Conservation (phyloP, 1,140 invertebrate species). For the Monomorium pharaonis region DNA sequence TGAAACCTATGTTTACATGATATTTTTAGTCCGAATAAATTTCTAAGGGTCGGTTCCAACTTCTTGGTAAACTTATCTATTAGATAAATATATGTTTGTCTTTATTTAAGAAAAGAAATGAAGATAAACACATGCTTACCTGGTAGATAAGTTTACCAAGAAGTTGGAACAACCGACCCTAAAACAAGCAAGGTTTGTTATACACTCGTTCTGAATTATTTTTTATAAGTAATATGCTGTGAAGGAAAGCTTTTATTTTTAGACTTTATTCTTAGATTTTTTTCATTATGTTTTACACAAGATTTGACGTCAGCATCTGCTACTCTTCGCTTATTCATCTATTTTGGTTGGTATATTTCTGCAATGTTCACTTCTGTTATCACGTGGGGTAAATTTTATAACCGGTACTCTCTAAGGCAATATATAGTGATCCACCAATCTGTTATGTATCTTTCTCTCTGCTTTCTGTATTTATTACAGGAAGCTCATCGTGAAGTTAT, state of each 20-base stretch:
- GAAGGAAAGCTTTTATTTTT: slow-evolving; percentile 21
- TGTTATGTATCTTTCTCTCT: not conserved
- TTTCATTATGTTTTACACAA: slow-evolving; percentile 6
- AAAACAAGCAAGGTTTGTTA: no score
- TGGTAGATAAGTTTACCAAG: no score
- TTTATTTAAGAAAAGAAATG: no score
- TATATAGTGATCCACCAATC: slow-evolving; percentile 3
- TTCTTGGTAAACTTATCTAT: no score
- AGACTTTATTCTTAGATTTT: not conserved
- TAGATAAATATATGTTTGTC: no score
- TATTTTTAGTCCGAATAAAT: no score
- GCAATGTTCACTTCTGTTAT: not conserved
- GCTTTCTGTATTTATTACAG: not conserved
- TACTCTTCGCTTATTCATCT: not conserved
- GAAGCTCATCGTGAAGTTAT: not conserved
- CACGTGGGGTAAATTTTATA: slow-evolving; percentile 39
- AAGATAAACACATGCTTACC: no score
- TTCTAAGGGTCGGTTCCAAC: no score
- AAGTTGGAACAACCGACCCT: no score
- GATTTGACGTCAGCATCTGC: slow-evolving; percentile 38
- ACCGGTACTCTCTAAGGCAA: not conserved
- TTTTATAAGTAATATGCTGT: not conserved
- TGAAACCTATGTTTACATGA: no score
- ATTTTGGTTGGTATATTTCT: slow-evolving; percentile 38
- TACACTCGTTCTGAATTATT: no score